Base-by-base conservation (phyloP, 2,113 vertebrate species). In the Microcebus tavaratra region DNA sequence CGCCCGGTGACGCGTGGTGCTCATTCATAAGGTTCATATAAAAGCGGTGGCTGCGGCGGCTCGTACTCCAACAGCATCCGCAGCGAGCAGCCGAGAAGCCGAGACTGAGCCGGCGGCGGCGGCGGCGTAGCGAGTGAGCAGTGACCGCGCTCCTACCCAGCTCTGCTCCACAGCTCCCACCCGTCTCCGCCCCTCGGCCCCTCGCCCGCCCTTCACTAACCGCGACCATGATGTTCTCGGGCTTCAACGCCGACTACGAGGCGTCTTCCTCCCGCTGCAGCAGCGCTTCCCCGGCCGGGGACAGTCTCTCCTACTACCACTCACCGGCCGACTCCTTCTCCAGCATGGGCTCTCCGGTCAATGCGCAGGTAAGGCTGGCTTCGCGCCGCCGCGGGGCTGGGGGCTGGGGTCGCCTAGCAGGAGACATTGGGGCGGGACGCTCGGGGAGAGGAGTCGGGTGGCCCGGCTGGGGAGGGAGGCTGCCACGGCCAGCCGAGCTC, bases 231-330 rank as follows among this genome's bases (percentile, higher is more conserved):
- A 99, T 99, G 99, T 99, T 99, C 97, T 99, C 99, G 61, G 98
- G 97, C 95, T 99, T 99, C 98, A 98, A 98, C 96, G 97, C 99
- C 82, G 99, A 99, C 67, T 99, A 99, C 97, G 99, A 99, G 96
- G 98, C 99, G 23, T 96, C 99, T 3, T 99, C 99, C 86, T 99
- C 99, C 50, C 99, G 99, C 97, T 99, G 99, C 98, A 99, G 99
- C 98, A 99, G 99, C 93, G 99, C 99, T 88, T 99, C 99, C 45
- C 99, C 99, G 25, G 99, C 99, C 25, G 99, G 98, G 76, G 99
- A 99, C 96, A 99, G 98, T 39, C 97, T 99, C 67, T 99, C 98
- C 75, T 99, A 99, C 89, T 99, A 99, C 82, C 99, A 99, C 0
- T 99, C 99, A 2, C 99, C 99, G 36, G 99, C 99, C 0, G 99